Percentiles rank a stretch among this genome's conserved stretches.
Conservation (phyloP, 2,113 vertebrate genomes). For the Channa maculata region DNA sequence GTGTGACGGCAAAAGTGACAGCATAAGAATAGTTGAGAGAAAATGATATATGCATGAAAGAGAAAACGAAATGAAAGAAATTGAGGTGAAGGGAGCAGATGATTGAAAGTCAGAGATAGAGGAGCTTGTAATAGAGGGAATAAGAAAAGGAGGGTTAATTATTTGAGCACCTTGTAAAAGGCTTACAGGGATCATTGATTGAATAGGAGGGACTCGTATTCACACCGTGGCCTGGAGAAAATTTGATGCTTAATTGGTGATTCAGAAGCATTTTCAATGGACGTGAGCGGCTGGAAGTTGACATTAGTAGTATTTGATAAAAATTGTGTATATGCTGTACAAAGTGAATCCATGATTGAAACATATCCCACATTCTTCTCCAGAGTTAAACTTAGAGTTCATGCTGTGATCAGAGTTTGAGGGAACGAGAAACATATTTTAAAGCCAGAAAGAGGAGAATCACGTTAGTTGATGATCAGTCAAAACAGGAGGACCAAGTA, state of each 20-base stretch:
- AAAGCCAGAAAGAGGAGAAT: no score
- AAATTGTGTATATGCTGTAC: no score
- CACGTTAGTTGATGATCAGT: no score
- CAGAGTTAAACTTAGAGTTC: no score
- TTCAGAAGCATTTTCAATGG: slow-evolving; percentile 14
- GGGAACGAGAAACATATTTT: no score
- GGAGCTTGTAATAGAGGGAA: slow-evolving; percentile 33
- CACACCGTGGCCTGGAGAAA: neutral
- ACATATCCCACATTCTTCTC: no score
- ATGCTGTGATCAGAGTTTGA: no score
- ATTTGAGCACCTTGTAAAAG: slow-evolving; percentile 39
- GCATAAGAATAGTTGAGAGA: slow-evolving; percentile 14
- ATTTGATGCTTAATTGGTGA: neutral
- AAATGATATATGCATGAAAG: slow-evolving; percentile 23
- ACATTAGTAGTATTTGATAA: no score
- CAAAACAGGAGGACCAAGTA: no score
- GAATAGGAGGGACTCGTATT: slow-evolving; percentile 11
- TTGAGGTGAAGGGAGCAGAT: slow-evolving; percentile 40
- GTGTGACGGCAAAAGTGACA: no score
- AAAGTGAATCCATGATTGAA: no score
- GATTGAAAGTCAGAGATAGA: slow-evolving; percentile 41
- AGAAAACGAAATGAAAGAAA: slow-evolving; percentile 33
- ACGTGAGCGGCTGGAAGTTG: neutral
- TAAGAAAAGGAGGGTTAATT: slow-evolving; percentile 55
- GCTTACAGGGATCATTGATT: slow-evolving; percentile 26